Percentiles rank a stretch among this genome's conserved stretches.
These are phyloP conservation scores for Eubucco bourcierii DNA, from an alignment of 2,113 vertebrate genomes.

Conservation along the genomic window DNA sequence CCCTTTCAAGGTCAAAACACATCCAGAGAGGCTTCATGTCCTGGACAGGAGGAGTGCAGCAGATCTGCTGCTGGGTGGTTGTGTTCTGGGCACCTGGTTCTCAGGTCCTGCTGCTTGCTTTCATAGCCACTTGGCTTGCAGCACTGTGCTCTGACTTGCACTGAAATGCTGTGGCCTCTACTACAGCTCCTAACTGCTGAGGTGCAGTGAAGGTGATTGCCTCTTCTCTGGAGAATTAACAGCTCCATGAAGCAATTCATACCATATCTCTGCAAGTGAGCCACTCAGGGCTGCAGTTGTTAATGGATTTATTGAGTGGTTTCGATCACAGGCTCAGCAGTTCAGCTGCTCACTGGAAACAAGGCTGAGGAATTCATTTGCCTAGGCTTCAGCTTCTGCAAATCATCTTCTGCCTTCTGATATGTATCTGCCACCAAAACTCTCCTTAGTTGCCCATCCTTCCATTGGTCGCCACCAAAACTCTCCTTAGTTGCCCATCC, in stretches of 20 bases:
- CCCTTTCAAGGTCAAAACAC: no score
- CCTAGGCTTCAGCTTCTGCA: background rate
- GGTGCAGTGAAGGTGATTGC: slow-evolving; percentile 48
- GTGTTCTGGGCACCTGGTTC: background rate
- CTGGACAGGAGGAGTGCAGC: no score
- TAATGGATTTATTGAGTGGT: slow-evolving; percentile 59
- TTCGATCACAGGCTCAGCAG: slow-evolving; percentile 1
- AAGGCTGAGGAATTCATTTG: slow-evolving; percentile 35
- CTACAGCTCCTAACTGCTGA: slow-evolving; percentile 21
- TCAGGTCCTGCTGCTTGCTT: background rate
- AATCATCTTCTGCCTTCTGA: background rate
- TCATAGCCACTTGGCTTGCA: background rate
- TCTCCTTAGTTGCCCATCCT: background rate
- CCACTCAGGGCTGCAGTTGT: slow-evolving; percentile 8
- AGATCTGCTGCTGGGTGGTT: background rate
- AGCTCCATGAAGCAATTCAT: slow-evolving; percentile 41
- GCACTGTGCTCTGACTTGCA: background rate
- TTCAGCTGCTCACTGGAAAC: background rate
- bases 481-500: background rate
- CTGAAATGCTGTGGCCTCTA: background rate
- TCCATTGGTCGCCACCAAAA: background rate
- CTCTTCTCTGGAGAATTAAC: slow-evolving; percentile 43
- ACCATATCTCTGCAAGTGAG: slow-evolving; percentile 49
- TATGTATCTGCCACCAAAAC: background rate
- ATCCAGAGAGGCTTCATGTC: no score